These are phyloP conservation scores for Hesperophylax magnus DNA, from an alignment of 1,140 invertebrate genomes.

Conservation along the genomic window DNA sequence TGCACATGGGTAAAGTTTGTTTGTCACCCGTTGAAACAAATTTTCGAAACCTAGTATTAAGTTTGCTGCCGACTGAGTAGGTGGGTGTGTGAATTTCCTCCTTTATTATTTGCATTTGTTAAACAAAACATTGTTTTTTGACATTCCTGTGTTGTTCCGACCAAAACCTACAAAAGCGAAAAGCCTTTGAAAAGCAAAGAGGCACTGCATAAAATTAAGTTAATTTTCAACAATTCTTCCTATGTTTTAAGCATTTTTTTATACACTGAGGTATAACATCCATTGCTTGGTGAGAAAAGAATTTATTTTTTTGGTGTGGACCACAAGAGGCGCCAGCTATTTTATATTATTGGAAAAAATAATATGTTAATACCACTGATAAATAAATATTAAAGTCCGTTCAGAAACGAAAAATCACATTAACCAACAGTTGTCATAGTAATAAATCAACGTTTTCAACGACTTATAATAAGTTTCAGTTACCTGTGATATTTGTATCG, in stretches of 20 bases:
- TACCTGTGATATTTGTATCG: conserved; percentile 5
- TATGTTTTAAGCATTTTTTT: not conserved
- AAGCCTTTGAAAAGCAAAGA: not conserved
- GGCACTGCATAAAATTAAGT: not conserved
- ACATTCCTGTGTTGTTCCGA: conserved; percentile 35
- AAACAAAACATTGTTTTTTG: conserved; percentile 37
- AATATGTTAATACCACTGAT: conserved; percentile 27
- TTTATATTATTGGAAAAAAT: conserved; percentile 5
- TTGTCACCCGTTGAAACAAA: not conserved
- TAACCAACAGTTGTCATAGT: not conserved
- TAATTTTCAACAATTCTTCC: not conserved
- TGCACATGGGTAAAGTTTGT: not conserved
- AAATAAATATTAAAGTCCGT: conserved; percentile 33
- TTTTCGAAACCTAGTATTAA: not conserved
- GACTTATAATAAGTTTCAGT: not conserved
- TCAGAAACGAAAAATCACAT: conserved; percentile 18
- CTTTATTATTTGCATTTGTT: conserved; percentile 35
- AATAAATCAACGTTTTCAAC: conserved; percentile 17
- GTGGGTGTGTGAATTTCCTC: conserved; percentile 36
- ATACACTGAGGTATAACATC: not conserved
- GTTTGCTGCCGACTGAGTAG: conserved; percentile 29
- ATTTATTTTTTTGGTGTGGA: not conserved
- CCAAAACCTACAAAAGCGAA: not conserved
- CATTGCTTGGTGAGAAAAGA: not conserved
- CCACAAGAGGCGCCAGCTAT: conserved; percentile 17